phyloP scores from a whole-genome alignment of 2,888 invertebrate species.

The Cremastobaeus sp. region DNA sequence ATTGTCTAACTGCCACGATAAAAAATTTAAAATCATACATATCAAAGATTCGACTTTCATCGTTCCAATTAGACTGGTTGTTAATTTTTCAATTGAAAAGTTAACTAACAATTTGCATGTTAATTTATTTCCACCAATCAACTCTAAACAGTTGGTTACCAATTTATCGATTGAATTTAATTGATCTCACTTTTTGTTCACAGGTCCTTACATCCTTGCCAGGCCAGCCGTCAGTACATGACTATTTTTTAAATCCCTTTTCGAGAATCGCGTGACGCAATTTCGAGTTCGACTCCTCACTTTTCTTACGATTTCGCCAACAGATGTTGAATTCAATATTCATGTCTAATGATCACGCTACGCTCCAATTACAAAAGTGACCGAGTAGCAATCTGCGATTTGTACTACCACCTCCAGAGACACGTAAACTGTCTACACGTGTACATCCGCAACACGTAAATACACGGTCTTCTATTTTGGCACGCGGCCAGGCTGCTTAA shows the following conservation, averaged over 20 bases:
- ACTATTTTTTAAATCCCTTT: conserved; percentile 23
- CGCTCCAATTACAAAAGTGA: conserved; percentile 60
- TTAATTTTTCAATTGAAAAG: no score
- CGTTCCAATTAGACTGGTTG: no score
- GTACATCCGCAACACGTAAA: conserved; percentile 41
- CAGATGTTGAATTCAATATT: conserved; percentile 57
- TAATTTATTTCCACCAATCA: no score
- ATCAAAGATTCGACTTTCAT: no score
- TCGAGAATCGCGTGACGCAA: conserved; percentile 31
- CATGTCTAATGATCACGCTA: conserved; percentile 63
- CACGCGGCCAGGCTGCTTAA: conserved; percentile 59
- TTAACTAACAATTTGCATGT: no score
- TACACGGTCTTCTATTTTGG: conserved; percentile 60
- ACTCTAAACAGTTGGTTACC: no score
- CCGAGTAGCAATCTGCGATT: conserved; percentile 54
- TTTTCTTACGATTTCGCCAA: conserved; percentile 29
- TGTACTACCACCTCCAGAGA: conserved; percentile 27
- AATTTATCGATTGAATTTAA: no score
- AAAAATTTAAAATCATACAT: no score
- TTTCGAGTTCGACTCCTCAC: conserved; percentile 28
- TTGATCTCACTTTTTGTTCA: no score
- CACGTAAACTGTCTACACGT: neutral
- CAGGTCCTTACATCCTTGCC: no score
- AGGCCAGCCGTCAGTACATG: no score
- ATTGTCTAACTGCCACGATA: no score